Evolutionary conservation across 1,140 invertebrate genomes (phyloP).

Genomic region (Orius insidiosus): DNA sequence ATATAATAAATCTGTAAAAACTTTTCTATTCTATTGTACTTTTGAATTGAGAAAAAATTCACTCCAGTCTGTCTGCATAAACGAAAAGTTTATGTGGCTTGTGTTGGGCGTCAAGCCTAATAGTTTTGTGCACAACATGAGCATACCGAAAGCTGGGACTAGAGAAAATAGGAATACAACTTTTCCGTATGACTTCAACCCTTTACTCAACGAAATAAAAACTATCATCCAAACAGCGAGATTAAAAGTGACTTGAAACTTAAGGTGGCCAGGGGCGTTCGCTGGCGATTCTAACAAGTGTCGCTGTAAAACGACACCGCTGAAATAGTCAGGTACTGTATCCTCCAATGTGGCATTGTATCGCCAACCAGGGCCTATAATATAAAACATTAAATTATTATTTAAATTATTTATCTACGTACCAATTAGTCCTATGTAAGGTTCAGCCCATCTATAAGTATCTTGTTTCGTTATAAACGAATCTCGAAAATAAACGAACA

Average conservation of each 20-base stretch:
- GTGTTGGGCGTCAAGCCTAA: slow-evolving; percentile 47
- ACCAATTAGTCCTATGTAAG: slow-evolving; percentile 29
- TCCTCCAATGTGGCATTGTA: slow-evolving; percentile 38
- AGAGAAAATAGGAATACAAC: slow-evolving; percentile 56
- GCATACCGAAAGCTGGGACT: slow-evolving; percentile 49
- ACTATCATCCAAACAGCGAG: slow-evolving; percentile 80
- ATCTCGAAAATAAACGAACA: slow-evolving; percentile 75
- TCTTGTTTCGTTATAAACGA: slow-evolving; percentile 70
- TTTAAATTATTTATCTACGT: not conserved
- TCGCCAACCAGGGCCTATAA: slow-evolving; percentile 1
- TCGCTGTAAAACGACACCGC: slow-evolving; percentile 59
- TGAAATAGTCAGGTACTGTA: slow-evolving; percentile 67
- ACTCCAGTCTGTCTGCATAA: slow-evolving; percentile 56
- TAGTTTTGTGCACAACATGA: slow-evolving; percentile 54
- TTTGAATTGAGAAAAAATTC: slow-evolving; percentile 69
- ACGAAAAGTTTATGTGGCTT: slow-evolving; percentile 40
- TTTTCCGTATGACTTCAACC: slow-evolving; percentile 69
- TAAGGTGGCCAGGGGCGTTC: slow-evolving; percentile 45
- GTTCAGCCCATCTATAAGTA: slow-evolving; percentile 64
- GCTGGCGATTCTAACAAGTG: slow-evolving; percentile 38
- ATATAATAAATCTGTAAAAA: not conserved
- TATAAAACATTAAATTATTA: not conserved
- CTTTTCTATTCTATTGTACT: slow-evolving; percentile 26
- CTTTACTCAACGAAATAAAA: slow-evolving; percentile 74
- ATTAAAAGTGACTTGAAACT: slow-evolving; percentile 78